A percentile compares a stretch with the other conserved stretches of the same genome.
Conservation (phyloP, 2,797 vertebrate species). For the Halcyon badia region DNA sequence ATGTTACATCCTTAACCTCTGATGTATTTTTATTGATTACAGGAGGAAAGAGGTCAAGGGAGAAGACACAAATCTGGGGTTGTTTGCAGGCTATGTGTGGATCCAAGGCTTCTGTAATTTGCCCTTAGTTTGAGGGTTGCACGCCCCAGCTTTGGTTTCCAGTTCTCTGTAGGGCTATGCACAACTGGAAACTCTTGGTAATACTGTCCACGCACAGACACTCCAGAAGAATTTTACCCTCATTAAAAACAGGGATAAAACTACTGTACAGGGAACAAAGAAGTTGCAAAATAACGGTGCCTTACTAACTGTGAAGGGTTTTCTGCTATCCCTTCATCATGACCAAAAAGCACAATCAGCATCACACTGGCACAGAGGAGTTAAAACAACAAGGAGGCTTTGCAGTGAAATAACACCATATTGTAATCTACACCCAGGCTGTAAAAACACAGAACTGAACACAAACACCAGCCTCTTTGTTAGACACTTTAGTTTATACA, state of each 20-base stretch:
- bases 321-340: rapidly evolving
- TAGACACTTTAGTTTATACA: background rate
- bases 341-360: background rate
- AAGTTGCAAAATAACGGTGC: background rate
- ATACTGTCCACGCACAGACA: background rate
- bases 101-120: background rate
- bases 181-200: background rate
- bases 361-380: background rate
- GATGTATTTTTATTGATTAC: background rate
- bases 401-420: conserved; percentile 5
- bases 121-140: background rate
- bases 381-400: background rate
- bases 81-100: rapidly evolving
- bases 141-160: background rate
- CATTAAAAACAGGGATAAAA: background rate
- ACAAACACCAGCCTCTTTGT: conserved; percentile 26
- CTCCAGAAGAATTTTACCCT: background rate
- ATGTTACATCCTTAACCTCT: rapidly evolving
- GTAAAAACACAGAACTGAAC: background rate
- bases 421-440: background rate
- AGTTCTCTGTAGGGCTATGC: background rate
- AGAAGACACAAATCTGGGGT: background rate
- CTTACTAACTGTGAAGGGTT: background rate
- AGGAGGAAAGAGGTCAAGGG: background rate
- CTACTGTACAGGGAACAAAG: background rate